Conservation (phyloP, 2,888 invertebrate genomes). For the Philonicus albiceps region DNA sequence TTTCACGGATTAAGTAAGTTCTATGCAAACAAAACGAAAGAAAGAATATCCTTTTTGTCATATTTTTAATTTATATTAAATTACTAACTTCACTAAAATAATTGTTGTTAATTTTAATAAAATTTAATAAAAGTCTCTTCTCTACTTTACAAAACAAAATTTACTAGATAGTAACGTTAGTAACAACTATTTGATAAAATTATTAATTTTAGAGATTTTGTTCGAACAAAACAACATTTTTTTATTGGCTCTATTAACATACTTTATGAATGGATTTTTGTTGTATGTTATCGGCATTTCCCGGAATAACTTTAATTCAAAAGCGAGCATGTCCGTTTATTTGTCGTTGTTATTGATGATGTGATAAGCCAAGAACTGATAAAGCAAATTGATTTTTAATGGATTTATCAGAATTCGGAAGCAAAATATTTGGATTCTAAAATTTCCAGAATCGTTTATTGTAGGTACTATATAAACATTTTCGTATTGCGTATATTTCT, state of each 20-base stretch:
- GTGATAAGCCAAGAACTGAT: neutral
- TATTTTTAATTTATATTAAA: too few relatives aligned
- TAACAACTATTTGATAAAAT: too few relatives aligned
- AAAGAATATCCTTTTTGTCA: neutral
- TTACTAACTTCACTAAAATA: too few relatives aligned
- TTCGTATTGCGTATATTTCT: neutral
- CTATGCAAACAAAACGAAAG: neutral
- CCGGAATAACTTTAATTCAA: neutral
- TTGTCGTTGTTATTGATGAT: neutral
- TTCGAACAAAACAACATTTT: too few relatives aligned
- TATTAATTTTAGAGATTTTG: too few relatives aligned
- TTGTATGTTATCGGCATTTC: neutral
- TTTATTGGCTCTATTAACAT: neutral
- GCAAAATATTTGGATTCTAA: neutral
- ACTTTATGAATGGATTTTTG: neutral
- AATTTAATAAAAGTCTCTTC: too few relatives aligned
- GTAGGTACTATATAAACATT: neutral
- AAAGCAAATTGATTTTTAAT: neutral
- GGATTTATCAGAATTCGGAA: neutral
- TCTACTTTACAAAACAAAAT: too few relatives aligned
- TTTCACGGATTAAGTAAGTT: neutral
- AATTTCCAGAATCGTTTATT: neutral
- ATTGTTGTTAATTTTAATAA: too few relatives aligned
- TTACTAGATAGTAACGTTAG: too few relatives aligned
- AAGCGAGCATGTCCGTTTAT: neutral